Base-by-base conservation (phyloP, 2,888 invertebrate genomes). In the Matsumyia berberina region DNA sequence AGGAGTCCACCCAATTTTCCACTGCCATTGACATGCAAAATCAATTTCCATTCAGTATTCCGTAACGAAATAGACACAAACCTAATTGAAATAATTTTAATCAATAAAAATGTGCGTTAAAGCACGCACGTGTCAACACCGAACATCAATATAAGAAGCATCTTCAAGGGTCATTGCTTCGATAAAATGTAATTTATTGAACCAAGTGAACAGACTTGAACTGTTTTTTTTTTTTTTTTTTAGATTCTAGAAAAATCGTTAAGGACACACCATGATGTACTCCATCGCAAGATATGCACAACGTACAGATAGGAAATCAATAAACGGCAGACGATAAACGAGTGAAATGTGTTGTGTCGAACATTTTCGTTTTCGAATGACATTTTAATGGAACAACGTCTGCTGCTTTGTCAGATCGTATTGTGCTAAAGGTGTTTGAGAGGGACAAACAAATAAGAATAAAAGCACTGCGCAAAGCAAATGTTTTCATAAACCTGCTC, bases 381-480 rank as follows among this genome's bases (percentile, higher is more conserved):
- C 60, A 60, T 60, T 60, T 44, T 60, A 44, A 44, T 44, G 44
- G 60, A 60, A 31, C 44, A 44, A 31, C 42, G 60, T 60, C 44
- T 44, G 31, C 29, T 44, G 6, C 60, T 44, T 60, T 44, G 60
- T 60, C 60, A 60, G 31, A 31, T 44, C 15, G 31, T 8, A 37
- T 58, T 58, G n/a, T 24, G 39, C 39, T 6, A 15, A 60, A 44
- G 44, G 60, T 60, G 44, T 31, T 31, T 15, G 9, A 11, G 12
- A 24, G 4, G 31, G 39, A 44, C 31, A 60, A 60, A n/a, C 42
- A 29, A 42, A 29, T 12, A 12, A 5, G 60, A 42, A 24, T n/a
- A 29, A 6, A 46, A 46, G 44, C 17, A 15, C n/a, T n/a, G n/a
- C n/a, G n/a, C 44, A 31, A 44, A 6, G 24, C 8, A 44, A 60